Conservation (phyloP, 2,113 vertebrate genomes). For the Agapornis roseicollis region DNA sequence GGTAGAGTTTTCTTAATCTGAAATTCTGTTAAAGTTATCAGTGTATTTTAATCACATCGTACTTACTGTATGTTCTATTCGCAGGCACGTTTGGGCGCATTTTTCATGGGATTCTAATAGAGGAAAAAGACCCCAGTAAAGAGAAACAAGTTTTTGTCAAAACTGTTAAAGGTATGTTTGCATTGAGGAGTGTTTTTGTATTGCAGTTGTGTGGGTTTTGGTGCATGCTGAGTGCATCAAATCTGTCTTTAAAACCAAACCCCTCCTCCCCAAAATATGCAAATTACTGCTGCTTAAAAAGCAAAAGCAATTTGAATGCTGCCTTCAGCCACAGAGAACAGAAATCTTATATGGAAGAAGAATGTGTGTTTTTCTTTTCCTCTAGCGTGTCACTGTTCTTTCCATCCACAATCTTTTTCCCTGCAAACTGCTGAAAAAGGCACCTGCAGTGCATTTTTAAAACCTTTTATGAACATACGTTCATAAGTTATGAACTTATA, state of each 20-base stretch:
- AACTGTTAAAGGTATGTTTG: conserved; percentile 92
- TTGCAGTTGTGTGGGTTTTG: not conserved
- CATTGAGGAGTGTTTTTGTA: not conserved
- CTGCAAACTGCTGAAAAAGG: not conserved
- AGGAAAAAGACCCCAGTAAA: conserved; percentile 95
- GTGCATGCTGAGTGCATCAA: not conserved
- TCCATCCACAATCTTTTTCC: not conserved
- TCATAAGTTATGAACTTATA: too few relatives aligned
- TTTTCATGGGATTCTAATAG: conserved; percentile 92
- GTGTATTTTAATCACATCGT: not conserved
- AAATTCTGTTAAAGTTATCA: not conserved
- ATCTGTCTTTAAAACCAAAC: not conserved
- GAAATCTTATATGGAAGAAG: conserved; percentile 39
- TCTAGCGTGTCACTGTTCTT: not conserved
- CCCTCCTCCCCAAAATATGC: not conserved
- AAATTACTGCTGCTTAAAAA: not conserved
- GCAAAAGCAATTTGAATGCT: not conserved
- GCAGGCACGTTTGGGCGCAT: conserved; percentile 97
- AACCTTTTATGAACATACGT: rapidly evolving
- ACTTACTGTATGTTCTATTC: conserved; percentile 21
- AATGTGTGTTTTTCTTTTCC: not conserved
- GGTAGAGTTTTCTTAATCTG: not conserved
- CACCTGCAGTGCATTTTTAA: not conserved
- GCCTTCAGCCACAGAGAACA: not conserved
- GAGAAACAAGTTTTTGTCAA: conserved; percentile 96